A percentile compares a stretch with the other conserved stretches of the same genome.
Evolutionary conservation across 2,113 vertebrate species (phyloP).

Genomic region (Callocephalon fimbriatum): DNA sequence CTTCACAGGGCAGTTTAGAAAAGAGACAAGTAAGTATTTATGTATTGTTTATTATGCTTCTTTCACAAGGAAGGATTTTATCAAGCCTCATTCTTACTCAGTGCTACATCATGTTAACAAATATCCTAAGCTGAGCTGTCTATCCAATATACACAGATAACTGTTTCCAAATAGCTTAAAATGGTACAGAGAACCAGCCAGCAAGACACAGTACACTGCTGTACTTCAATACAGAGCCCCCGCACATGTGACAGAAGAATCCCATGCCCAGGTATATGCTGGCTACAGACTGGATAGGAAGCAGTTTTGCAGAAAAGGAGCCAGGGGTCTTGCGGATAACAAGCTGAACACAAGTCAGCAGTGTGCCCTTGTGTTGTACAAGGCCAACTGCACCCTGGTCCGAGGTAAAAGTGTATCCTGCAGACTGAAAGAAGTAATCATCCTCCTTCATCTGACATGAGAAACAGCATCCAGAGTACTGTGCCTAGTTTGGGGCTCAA

Average conservation of each 20-base stretch:
- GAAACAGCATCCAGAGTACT: neutral
- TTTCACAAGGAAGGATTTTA: neutral
- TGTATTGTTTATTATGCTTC: neutral
- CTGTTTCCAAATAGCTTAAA: neutral
- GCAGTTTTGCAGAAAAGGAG: neutral
- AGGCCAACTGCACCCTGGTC: neutral
- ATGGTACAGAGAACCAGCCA: neutral
- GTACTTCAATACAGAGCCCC: neutral
- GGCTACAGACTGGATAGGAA: neutral
- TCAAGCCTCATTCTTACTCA: neutral
- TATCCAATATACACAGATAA: neutral
- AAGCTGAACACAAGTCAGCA: neutral
- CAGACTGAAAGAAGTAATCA: neutral
- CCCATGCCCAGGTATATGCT: neutral
- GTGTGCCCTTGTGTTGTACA: neutral
- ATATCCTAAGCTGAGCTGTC: neutral
- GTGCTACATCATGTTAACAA: neutral
- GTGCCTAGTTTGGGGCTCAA: neutral
- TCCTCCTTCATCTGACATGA: neutral
- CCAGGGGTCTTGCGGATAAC: neutral
- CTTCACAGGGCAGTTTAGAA: neutral
- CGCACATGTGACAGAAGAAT: accelerated
- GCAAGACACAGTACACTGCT: neutral
- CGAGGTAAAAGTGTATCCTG: neutral
- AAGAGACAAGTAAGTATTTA: neutral